Evolutionary conservation across 1,140 invertebrate genomes (phyloP), one percentile per base, ranked within the genome.

Genomic region (Drosophila sproati): DNA sequence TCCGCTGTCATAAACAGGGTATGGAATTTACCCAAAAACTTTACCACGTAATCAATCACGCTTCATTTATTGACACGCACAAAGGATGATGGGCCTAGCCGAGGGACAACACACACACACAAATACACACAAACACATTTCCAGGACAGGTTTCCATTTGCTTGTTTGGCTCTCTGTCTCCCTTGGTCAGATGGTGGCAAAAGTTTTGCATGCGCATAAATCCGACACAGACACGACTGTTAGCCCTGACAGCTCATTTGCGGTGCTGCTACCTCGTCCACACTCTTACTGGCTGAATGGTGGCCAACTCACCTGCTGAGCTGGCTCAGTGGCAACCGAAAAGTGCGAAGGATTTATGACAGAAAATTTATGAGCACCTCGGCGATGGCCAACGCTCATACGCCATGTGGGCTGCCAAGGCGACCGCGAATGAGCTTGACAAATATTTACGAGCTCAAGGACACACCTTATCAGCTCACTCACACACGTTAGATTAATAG

Each of bases 31-130:
- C 68, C 72, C 59, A 69, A 82, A 86, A 89, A 83, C 73, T 89
- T 89, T 86, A 59, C 74, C 80, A 72, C 71, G 85, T 88, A 88
- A 89, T 88, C 83, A 88, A 88, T 88, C 85, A 88, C 83, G 80
- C 83, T 83, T 83, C 85, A 88, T 88, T 88, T 88, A 88, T 89
- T 89, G 85, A 88, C 85, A 83, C 73, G 56, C 77, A 80, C 73
- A 89, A 80, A 89, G 85, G 77, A 69, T 77, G 73, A 77, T 79
- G 70, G 67, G 35, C 45, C 79, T 67, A 77, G 64, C 12, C 29
- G 7, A 56, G 56, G 66, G 56, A 74, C 66, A 57, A 51, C 32
- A 39, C 51, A 48, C 32, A 43, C 45, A 51, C 56, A 43, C 5
- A 31, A 35, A 34, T 10, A 56, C 6, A 8, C 48, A 57, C 52